A percentile compares a stretch with the other conserved stretches of the same genome.
phyloP scores from a whole-genome alignment of 2,113 vertebrate species.

The Vulpes lagopus region DNA sequence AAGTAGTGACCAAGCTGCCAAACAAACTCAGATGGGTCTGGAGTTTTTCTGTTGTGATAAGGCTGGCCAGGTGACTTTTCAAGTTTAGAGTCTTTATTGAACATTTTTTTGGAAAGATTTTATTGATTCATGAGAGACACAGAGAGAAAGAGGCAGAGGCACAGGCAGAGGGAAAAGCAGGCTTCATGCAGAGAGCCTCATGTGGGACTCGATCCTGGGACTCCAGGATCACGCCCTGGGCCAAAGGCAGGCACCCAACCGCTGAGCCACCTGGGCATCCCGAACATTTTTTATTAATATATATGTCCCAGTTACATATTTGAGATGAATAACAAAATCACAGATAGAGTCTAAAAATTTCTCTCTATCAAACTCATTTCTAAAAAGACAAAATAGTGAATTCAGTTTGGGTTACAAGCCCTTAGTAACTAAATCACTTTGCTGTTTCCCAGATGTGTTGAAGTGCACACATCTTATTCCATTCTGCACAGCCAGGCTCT shows the following conservation, averaged over 20 bases:
- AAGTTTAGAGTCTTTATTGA: neutral
- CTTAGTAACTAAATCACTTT: neutral
- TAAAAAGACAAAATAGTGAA: neutral
- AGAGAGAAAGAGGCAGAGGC: too few relatives aligned
- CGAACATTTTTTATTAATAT: neutral
- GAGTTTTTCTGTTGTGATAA: neutral
- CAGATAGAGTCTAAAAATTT: neutral
- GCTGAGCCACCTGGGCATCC: too few relatives aligned
- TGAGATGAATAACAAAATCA: slow-evolving; percentile 12
- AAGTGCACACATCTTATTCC: neutral
- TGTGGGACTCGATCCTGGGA: too few relatives aligned
- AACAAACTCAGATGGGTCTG: neutral
- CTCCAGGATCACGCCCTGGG: too few relatives aligned
- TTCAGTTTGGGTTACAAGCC: neutral
- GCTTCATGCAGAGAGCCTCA: too few relatives aligned
- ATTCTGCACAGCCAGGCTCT: neutral
- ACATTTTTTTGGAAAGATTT: neutral
- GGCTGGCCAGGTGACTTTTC: neutral
- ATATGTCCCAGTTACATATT: neutral
- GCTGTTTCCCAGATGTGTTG: neutral
- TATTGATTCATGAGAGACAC: too few relatives aligned
- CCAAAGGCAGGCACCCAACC: too few relatives aligned
- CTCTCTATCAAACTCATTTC: neutral
- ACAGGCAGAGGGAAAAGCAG: too few relatives aligned
- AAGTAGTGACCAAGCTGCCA: neutral